These are phyloP conservation scores for Leptopilina clavipes DNA, from an alignment of 1,140 invertebrate genomes.

Conservation along the genomic window DNA sequence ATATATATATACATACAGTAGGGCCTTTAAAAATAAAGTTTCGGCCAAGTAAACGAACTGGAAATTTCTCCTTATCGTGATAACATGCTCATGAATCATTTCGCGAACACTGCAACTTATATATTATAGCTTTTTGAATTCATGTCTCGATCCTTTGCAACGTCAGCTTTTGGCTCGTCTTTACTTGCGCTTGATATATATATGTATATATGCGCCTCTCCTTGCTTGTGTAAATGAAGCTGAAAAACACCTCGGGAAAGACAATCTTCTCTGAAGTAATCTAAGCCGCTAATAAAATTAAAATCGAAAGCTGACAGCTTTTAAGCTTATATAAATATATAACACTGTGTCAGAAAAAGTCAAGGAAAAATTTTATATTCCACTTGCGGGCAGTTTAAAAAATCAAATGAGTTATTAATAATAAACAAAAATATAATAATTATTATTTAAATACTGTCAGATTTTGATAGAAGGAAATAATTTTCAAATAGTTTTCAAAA, in stretches of 20 bases:
- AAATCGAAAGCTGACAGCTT: not conserved
- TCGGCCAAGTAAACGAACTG: slow-evolving; percentile 64
- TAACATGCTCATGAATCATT: slow-evolving; percentile 69
- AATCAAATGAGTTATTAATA: no score
- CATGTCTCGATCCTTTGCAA: slow-evolving; percentile 57
- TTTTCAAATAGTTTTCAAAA: no score
- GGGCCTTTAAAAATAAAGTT: slow-evolving; percentile 64
- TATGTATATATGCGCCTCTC: not conserved
- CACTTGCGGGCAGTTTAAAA: no score
- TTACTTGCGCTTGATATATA: not conserved
- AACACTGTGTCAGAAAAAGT: no score
- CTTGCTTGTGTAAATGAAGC: not conserved
- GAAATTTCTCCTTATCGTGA: slow-evolving; percentile 67
- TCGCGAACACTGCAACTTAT: slow-evolving; percentile 63
- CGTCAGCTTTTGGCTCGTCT: slow-evolving; percentile 64
- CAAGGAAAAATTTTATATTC: no score
- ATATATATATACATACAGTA: slow-evolving; percentile 9
- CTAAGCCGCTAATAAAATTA: not conserved
- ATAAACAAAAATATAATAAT: no score
- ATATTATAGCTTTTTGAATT: slow-evolving; percentile 61
- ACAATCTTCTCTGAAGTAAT: not conserved
- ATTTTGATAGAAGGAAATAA: no score
- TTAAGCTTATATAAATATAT: no score
- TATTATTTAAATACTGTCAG: no score
- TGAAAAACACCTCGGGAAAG: not conserved